These are phyloP conservation scores for Formicarius rufipectus DNA, from an alignment of 2,113 vertebrate species.

Conservation along the genomic window DNA sequence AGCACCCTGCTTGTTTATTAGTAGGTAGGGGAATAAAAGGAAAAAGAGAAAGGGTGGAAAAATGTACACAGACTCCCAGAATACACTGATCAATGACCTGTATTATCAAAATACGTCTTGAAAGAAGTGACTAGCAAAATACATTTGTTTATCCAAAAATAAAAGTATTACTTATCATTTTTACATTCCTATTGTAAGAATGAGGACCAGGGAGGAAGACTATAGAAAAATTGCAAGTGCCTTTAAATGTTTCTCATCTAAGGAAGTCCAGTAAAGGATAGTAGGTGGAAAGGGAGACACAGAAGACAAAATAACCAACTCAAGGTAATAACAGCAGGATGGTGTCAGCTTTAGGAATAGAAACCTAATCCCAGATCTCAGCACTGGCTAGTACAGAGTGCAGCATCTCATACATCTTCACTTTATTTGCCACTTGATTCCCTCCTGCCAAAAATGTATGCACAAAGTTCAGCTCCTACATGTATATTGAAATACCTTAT, in stretches of 20 bases:
- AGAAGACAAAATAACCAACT: background rate
- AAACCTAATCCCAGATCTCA: background rate
- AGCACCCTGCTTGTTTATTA: background rate
- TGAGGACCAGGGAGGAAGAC: background rate
- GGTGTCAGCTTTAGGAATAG: background rate
- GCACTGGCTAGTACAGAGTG: background rate
- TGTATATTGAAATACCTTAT: background rate
- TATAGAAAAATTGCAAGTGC: background rate
- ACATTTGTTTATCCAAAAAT: background rate
- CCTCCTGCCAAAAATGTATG: background rate
- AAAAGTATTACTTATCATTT: background rate
- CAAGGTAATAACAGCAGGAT: background rate
- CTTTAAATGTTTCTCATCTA: background rate
- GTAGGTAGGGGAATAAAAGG: fast-evolving
- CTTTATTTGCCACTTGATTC: background rate
- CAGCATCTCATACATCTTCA: background rate
- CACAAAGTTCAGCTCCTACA: background rate
- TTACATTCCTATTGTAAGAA: background rate
- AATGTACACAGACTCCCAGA: background rate
- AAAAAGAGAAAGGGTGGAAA: fast-evolving
- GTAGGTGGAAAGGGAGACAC: background rate
- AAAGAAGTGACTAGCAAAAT: background rate
- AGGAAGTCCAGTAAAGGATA: background rate
- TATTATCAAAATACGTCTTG: background rate
- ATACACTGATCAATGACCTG: background rate